Percentiles rank a stretch among this genome's conserved stretches.
Conservation (phyloP, 2,888 invertebrate species). For the Drosophila anceps region DNA sequence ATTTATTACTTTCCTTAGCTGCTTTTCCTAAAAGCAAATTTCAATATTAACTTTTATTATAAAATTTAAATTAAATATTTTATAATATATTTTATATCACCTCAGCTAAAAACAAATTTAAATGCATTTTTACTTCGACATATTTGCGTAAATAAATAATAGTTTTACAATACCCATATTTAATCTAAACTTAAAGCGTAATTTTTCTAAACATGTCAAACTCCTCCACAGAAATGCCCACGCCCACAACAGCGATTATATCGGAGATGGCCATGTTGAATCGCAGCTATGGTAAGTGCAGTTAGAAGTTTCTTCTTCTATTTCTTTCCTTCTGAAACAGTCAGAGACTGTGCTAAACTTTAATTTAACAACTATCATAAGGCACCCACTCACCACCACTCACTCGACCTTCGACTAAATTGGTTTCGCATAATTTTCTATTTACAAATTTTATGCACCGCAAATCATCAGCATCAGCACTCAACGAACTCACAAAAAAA, state of each 20-base stretch:
- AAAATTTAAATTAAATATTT: no score
- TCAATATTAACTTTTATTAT: no score
- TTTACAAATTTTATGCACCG: conserved; percentile 64
- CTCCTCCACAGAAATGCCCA: conserved; percentile 91
- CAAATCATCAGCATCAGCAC: conserved; percentile 63
- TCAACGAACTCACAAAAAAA: conserved; percentile 14
- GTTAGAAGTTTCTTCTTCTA: background rate
- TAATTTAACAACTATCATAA: conserved; percentile 11
- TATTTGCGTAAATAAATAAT: background rate
- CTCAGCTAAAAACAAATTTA: background rate
- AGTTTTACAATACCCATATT: no score
- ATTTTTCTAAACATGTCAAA: background rate
- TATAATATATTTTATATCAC: no score
- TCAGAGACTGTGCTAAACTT: background rate
- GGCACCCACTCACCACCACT: conserved; percentile 55
- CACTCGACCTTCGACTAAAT: conserved; percentile 52
- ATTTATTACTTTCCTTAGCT: no score
- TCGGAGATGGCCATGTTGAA: conserved; percentile 86
- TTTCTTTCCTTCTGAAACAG: background rate
- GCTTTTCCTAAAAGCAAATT: no score
- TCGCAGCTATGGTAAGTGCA: conserved; percentile 82
- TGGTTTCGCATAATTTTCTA: conserved; percentile 35
- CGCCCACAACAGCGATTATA: conserved; percentile 91
- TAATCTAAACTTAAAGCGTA: background rate
- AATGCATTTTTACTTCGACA: background rate